These are phyloP conservation scores for Drosophila vallismaia DNA, from an alignment of 2,888 invertebrate genomes.

Conservation along the genomic window DNA sequence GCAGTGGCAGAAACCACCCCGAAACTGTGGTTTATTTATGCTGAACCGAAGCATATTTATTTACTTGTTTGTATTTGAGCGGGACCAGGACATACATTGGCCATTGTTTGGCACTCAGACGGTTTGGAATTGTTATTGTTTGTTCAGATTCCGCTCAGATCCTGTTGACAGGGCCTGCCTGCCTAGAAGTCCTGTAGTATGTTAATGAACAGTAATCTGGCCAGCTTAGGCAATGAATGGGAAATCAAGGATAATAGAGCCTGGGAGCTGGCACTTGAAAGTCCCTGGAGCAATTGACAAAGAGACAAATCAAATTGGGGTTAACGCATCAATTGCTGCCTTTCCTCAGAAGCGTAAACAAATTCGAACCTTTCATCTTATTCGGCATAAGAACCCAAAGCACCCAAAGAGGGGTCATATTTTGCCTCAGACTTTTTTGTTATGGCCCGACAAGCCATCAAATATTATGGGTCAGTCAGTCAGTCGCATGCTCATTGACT, in stretches of 20 bases:
- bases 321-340: constrained; percentile 63
- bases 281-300: constrained; percentile 46
- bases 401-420: constrained; percentile 5
- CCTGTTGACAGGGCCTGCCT: constrained; percentile 32
- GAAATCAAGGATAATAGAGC: constrained; percentile 1
- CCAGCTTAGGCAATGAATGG: constrained; percentile 20
- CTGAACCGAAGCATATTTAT: constrained; percentile 40
- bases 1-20: constrained; percentile 25
- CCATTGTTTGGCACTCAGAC: constrained; percentile 25
- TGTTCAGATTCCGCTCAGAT: constrained; percentile 39
- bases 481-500: constrained; percentile 25
- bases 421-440: neutral
- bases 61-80: constrained; percentile 30
- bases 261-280: constrained; percentile 49
- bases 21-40: constrained; percentile 41
- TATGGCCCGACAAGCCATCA: constrained; percentile 15
- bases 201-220: constrained; percentile 58
- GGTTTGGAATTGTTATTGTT: constrained; percentile 49
- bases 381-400: constrained; percentile 40
- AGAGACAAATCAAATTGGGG: constrained; percentile 60
- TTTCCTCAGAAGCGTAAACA: constrained; percentile 37
- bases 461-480: constrained; percentile 36
- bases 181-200: constrained; percentile 36
- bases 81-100: constrained; percentile 21
- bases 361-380: constrained; percentile 29